Evolutionary conservation across 1,140 invertebrate species (phyloP), one percentile per base, ranked within the genome.

Genomic region (Laupala kohalensis): DNA sequence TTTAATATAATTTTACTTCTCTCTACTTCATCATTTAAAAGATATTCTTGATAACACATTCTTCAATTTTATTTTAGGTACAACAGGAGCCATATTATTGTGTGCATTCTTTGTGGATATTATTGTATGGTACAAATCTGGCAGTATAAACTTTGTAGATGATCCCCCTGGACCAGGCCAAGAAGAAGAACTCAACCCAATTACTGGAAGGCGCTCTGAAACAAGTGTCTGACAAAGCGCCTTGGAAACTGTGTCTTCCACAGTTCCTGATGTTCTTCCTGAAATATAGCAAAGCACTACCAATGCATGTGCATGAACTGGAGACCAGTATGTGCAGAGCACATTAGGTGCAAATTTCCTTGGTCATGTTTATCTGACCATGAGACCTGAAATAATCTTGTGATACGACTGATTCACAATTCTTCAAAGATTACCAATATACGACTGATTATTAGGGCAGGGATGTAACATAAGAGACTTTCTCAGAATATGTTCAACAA

Each of bases 31-130:
- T n/a, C n/a, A n/a, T n/a, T n/a, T n/a, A n/a, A n/a, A n/a, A n/a
- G n/a, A n/a, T n/a, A n/a, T n/a, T 2, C 9, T 53, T 53, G 1
- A 53, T 53, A 13, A 13, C 37, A 53, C 19, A 13, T 53, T 53
- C 9, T 53, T 2, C 53, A 74, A 67, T 72, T 71, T 65, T 71
- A 75, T 76, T 77, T 19, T 79, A 93, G 92, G 92, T 75, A 89
- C 91, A 29, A 93, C 92, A 1, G 89, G 89, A 64, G 85, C 86
- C 62, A 87, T 94, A n/a, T 88, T 94, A 84, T 83, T 91, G 73
- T 78, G 91, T 64, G 92, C 91, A 29, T 94, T 94, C 78, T 80
- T 92, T 71, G 89, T 94, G 76, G 92, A 95, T 78, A 76, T 92
- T 69, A 83, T 92, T 25, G 91, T 94, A 5, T 93, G 90, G 89